Conservation (phyloP, 2,113 vertebrate genomes). For the Grantiella picta region DNA sequence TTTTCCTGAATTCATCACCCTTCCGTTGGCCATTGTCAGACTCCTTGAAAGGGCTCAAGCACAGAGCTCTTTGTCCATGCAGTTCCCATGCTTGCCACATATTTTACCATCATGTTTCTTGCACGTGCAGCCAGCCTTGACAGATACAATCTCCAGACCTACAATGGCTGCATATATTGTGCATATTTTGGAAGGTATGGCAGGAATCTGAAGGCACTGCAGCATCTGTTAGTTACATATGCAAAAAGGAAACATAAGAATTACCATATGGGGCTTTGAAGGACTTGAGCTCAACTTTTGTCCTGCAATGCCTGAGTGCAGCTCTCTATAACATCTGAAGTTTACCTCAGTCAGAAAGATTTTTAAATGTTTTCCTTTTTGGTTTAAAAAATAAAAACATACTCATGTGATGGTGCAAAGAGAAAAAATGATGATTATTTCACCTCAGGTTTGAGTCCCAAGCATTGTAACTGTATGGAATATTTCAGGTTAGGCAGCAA, state of each 20-base stretch:
- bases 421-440: neutral
- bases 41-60: constrained; percentile 62
- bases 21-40: neutral
- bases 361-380: neutral
- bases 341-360: neutral
- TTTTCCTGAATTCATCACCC: constrained; percentile 15
- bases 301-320: neutral
- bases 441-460: neutral
- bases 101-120: constrained; percentile 56
- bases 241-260: constrained; percentile 54
- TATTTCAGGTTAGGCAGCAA: neutral
- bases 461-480: neutral
- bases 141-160: constrained; percentile 79
- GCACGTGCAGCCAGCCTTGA: constrained; percentile 66
- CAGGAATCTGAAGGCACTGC: constrained; percentile 68
- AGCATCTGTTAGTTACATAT: constrained; percentile 62
- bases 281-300: constrained; percentile 32
- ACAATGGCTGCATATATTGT: constrained; percentile 31
- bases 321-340: neutral
- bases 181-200: constrained; percentile 74
- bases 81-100: constrained; percentile 68
- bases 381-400: neutral
- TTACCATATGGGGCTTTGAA: constrained; percentile 57
- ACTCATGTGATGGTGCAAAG: neutral
- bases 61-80: constrained; percentile 46